A percentile compares a stretch with the other conserved stretches of the same genome.
These are phyloP conservation scores for Cynodonichthys magdalenae DNA, from an alignment of 2,797 vertebrate genomes.

Conservation along the genomic window DNA sequence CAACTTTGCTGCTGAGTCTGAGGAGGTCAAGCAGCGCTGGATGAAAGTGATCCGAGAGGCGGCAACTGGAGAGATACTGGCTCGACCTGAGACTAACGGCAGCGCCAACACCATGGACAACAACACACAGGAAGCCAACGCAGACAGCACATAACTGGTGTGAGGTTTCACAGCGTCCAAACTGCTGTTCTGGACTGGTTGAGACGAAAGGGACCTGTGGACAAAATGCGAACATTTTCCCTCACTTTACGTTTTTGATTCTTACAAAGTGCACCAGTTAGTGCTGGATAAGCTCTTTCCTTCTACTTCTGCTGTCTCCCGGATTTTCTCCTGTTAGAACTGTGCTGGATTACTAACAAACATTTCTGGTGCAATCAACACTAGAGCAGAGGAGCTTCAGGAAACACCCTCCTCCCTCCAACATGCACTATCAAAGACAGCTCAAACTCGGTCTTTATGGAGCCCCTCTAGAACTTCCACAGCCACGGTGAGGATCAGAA, in stretches of 20 bases:
- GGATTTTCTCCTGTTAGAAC: constrained; percentile 44
- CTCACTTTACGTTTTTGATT: constrained; percentile 13
- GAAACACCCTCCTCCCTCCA: constrained; percentile 15
- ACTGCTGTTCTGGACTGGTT: constrained; percentile 16
- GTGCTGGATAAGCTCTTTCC: constrained; percentile 67
- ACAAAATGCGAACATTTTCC: constrained; percentile 16
- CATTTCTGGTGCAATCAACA: constrained; percentile 65
- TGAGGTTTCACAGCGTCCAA: background rate
- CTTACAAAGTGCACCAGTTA: constrained; percentile 25
- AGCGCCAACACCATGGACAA: constrained; percentile 39
- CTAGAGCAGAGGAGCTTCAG: constrained; percentile 56
- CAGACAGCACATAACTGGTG: constrained; percentile 67
- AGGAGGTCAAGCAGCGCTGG: constrained; percentile 96
- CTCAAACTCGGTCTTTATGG: constrained; percentile 5
- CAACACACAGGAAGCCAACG: constrained; percentile 58
- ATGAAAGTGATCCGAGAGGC: constrained; percentile 90
- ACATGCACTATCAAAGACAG: constrained; percentile 32
- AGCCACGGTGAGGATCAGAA: constrained; percentile 31
- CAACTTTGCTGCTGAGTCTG: constrained; percentile 91
- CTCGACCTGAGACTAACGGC: constrained; percentile 54
- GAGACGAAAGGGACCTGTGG: constrained; percentile 7
- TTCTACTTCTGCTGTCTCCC: constrained; percentile 20
- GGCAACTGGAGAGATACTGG: constrained; percentile 87
- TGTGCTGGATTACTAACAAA: constrained; percentile 63
- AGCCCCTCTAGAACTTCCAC: constrained; percentile 19